A percentile compares a stretch with the other conserved stretches of the same genome.
Evolutionary conservation across 2,888 invertebrate species (phyloP).

Genomic region (Stratiomys singularior): DNA sequence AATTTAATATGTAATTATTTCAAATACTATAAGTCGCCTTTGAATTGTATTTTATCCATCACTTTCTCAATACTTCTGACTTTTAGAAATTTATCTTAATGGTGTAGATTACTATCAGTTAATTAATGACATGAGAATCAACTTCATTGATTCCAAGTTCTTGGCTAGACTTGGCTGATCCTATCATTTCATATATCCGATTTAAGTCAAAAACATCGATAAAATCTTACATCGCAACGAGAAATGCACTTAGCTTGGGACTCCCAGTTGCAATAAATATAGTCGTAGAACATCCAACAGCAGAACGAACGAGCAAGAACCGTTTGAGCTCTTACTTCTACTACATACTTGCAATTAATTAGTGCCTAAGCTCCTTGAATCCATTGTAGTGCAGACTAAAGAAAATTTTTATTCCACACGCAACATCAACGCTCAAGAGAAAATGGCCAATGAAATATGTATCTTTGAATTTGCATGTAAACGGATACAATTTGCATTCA

Average conservation of each 20-base stretch:
- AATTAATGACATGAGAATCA: too few relatives aligned
- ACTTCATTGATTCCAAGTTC: too few relatives aligned
- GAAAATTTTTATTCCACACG: neutral
- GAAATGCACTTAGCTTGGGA: slow-evolving; percentile 26
- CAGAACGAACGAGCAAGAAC: neutral
- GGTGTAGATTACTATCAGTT: too few relatives aligned
- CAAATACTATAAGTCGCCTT: too few relatives aligned
- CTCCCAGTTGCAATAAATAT: slow-evolving; percentile 26
- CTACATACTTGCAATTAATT: slow-evolving; percentile 24
- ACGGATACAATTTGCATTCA: neutral
- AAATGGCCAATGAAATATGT: neutral
- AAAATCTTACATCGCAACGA: neutral
- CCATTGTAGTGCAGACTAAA: slow-evolving; percentile 6
- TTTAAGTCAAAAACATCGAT: neutral
- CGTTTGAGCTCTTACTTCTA: neutral
- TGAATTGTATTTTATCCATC: too few relatives aligned
- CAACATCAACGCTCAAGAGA: neutral
- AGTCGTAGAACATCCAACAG: neutral
- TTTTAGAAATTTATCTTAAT: too few relatives aligned
- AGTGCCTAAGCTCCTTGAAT: slow-evolving; percentile 13
- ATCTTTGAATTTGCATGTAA: neutral
- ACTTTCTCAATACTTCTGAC: too few relatives aligned
- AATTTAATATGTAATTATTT: too few relatives aligned
- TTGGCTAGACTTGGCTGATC: too few relatives aligned
- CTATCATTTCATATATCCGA: neutral